phyloP scores from a whole-genome alignment of 2,888 invertebrate genomes.

The Athetis lepigone region DNA sequence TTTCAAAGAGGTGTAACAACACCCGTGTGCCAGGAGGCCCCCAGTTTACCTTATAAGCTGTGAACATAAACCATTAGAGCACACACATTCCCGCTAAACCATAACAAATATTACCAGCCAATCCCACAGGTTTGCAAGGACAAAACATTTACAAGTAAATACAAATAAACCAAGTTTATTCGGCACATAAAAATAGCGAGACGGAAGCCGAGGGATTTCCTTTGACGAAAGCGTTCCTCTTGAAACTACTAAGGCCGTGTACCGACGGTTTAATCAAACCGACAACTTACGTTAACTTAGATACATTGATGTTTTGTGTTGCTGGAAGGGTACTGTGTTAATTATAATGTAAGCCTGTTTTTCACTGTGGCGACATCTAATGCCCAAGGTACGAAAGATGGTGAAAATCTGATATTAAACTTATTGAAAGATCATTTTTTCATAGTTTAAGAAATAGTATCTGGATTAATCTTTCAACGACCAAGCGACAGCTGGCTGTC shows the following conservation, averaged over 20 bases:
- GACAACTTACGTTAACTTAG: constrained; percentile 56
- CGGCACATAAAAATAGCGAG: constrained; percentile 55
- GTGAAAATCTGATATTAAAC: too few relatives aligned
- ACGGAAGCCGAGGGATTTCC: constrained; percentile 49
- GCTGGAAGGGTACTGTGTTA: constrained; percentile 32
- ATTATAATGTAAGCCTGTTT: too few relatives aligned
- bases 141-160: constrained; percentile 29
- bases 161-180: constrained; percentile 48
- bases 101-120: constrained; percentile 10
- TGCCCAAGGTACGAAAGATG: too few relatives aligned
- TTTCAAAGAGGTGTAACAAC: too few relatives aligned
- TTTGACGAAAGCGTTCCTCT: constrained; percentile 54
- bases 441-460: too few relatives aligned
- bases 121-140: constrained; percentile 13
- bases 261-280: constrained; percentile 65
- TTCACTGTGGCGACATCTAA: too few relatives aligned
- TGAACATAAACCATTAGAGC: too few relatives aligned
- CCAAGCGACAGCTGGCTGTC: too few relatives aligned
- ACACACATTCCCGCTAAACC: not conserved
- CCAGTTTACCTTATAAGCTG: too few relatives aligned
- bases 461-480: too few relatives aligned
- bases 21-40: too few relatives aligned
- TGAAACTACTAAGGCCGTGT: constrained; percentile 56
- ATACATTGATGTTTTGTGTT: constrained; percentile 23
- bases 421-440: too few relatives aligned